Base-by-base conservation (phyloP, 2,113 vertebrate genomes). In the Coreoperca whiteheadi region DNA sequence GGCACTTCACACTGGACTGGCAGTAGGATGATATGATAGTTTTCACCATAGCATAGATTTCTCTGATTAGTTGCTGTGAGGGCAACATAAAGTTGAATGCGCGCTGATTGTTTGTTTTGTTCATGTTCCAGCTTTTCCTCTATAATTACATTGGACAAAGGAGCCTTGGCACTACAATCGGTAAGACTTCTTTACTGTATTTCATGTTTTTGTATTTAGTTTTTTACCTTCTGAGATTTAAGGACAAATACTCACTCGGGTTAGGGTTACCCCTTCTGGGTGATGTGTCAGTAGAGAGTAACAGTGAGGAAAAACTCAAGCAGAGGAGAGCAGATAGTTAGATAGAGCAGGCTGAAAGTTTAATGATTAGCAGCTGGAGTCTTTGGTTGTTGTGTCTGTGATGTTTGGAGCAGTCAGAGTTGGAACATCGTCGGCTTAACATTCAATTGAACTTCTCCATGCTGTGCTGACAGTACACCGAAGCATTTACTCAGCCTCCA, bases 61-160 rank as follows among this genome's bases (percentile, higher is more conserved):
- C 18, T 39, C 5, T 16, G 1, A 12, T 50, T 7, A 14, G 30
- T 37, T 34, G 37, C 34, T 46, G 25, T 46, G 10, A 59, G 1
- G 10, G n/a, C 1, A 30, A 11, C 14, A n/a, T 51, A 16, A 61
- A 50, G 15, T 11, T 46, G 2, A 59, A 70, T 50, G n/a, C 28
- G 21, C 79, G 8, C 9, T 78, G 6, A 30, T 18, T n/a, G 18
- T 43, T 72, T 63, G 0, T 56, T 71, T 61, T 82, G 6, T 65
- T 74, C 32, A 54, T 15, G 51, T 86, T 89, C 6, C 91, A 99
- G 98, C 93, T 99, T 61, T 99, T 97, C 89, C 88, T 99, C 66
- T 99, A 98, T 82, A 98, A 99, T 86, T 87, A 89, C 0, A n/a
- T 99, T 0, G 98, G 98, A 59, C 96, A 98, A 92, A 96, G 90